Evolutionary conservation across 1,140 invertebrate genomes (phyloP), one percentile per base, ranked within the genome.

Genomic region (Arctopsyche grandis): DNA sequence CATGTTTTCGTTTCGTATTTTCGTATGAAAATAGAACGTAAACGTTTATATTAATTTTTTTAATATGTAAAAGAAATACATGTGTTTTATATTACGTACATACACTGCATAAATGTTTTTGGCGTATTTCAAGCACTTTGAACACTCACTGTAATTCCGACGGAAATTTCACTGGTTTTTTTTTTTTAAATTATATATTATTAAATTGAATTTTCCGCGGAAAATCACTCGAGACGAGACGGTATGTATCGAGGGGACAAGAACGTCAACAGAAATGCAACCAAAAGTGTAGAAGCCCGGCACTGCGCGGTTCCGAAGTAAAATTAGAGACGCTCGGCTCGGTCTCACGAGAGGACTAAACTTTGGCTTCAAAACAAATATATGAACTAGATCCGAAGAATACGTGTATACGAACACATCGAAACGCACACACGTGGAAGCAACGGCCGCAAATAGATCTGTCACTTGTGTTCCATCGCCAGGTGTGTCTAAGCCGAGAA

Each of bases 321-420:
- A 78, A 81, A 81, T 81, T 81, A 81, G 74, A 81, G 80, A 75
- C 74, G 80, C 56, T 29, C 76, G 75, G 22, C 58, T 63, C 76
- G 74, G 56, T 63, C 26, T 56, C 74, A 9, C 21, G 74, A 58
- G 80, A 78, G 77, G 69, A 78, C 77, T 71, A 78, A 78, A 78
- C 77, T 78, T 78, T 78, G 77, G 77, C 80, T 81, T 81, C 80
- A 81, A 81, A 81, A 81, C 80, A 81, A 81, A 81, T 77, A 76
- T 63, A 76, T 76, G 74, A 76, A 76, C 74, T 76, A 76, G 74
- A 76, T 76, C 74, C 74, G 63, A 76, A 76, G 74, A 76, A 76
- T 26, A 58, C 46, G n/a, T 21, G 12, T 14, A 38, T 22, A 38
- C 38, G 14, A 12, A 38, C 24, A 29, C 24, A 24, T 12, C 9